Conservation (phyloP, 2,888 invertebrate genomes). For the Epirrita christyi region DNA sequence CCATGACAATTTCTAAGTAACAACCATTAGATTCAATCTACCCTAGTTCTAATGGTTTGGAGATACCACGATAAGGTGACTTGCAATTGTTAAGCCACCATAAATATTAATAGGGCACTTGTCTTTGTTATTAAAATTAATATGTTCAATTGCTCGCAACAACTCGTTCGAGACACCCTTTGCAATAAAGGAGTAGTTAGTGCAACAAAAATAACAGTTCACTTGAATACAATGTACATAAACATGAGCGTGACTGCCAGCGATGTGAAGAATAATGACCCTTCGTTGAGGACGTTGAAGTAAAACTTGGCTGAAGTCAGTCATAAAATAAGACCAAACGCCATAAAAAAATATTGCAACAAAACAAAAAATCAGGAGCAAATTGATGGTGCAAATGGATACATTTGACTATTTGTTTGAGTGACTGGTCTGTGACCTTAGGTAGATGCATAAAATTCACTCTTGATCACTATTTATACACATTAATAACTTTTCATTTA, state of each 20-base stretch:
- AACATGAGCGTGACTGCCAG: constrained; percentile 7
- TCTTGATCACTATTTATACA: too few species aligned
- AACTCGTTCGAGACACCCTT: constrained; percentile 52
- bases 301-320: too few species aligned
- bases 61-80: constrained; percentile 35
- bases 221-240: constrained; percentile 11
- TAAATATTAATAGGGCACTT: constrained; percentile 73
- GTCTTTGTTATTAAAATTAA: constrained; percentile 75
- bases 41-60: constrained; percentile 10
- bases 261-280: background rate
- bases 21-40: constrained; percentile 18
- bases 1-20: background rate
- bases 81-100: constrained; percentile 52
- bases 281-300: too few species aligned
- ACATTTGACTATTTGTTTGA: too few species aligned
- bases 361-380: too few species aligned
- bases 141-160: constrained; percentile 66
- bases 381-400: too few species aligned
- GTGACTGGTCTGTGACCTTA: too few species aligned
- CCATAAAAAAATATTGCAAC: too few species aligned
- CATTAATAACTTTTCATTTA: too few species aligned
- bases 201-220: constrained; percentile 11
- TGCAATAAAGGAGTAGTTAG: constrained; percentile 45
- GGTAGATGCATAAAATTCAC: too few species aligned
- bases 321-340: too few species aligned